Percentiles rank a stretch among this genome's conserved stretches.
Conservation (phyloP, 2,113 vertebrate genomes). For the Pachyramphus minor region DNA sequence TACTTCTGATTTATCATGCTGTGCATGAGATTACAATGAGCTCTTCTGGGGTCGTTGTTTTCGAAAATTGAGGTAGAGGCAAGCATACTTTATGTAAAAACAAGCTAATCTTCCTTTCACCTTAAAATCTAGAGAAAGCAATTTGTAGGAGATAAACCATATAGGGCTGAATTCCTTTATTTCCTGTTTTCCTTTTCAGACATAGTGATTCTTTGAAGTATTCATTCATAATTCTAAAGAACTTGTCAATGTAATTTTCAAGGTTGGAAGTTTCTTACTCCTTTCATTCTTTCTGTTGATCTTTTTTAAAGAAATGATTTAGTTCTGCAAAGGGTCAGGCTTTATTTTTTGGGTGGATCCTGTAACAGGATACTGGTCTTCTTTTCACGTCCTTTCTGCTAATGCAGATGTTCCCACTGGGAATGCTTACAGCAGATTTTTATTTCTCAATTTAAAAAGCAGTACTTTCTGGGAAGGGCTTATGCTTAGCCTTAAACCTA, state of each 20-base stretch:
- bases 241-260: neutral
- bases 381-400: neutral
- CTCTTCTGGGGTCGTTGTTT: neutral
- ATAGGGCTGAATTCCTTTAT: neutral
- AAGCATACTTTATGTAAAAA: neutral
- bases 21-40: neutral
- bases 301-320: neutral
- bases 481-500: neutral
- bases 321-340: neutral
- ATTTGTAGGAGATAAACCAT: neutral
- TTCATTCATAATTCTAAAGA: neutral
- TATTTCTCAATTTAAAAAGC: neutral
- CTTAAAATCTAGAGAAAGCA: neutral
- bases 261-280: neutral
- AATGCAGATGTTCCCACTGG: neutral
- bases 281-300: neutral
- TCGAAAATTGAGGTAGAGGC: neutral
- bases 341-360: neutral
- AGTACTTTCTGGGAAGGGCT: neutral
- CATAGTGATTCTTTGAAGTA: neutral
- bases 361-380: neutral
- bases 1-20: neutral
- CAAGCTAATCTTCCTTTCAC: neutral
- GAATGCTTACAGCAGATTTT: neutral
- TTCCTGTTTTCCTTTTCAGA: neutral